Base-by-base conservation (phyloP, 2,888 invertebrate species). In the Morpho deidamia region DNA sequence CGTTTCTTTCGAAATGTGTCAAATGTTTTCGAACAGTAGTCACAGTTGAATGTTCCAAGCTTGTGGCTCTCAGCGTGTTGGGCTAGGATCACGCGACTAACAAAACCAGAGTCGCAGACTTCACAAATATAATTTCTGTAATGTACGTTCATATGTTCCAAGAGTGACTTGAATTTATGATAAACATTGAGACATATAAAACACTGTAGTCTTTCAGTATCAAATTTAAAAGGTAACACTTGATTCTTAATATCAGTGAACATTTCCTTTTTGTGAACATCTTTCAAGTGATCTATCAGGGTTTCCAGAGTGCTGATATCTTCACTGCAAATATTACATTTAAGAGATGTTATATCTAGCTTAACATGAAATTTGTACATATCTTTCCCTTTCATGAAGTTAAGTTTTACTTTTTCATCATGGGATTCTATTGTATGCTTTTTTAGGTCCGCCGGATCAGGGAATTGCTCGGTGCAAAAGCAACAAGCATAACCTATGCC, bases 11-110 rank as follows among this genome's bases (percentile, higher is more conserved):
- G 71, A 9, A 78, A 70, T 0, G 87, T 88, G n/a, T 84, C 81
- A 51, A 90, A 91, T 0, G 83, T 77, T 67, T 90, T 91, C 0
- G 81, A 70, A 55, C 91, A 91, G 7, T 69, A 61, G 32, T 72
- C 69, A 47, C 84, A 85, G 46, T 74, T 70, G 59, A 79, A 83
- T 0, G 70, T 68, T 0, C 81, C 82, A 0, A 68, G 64, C 50
- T 80, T 74, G 51, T 83, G 81, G 0, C 70, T 74, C 41, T 76
- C 71, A 0, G 69, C 69, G 55, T 84, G 84, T 8, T 74, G 67
- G 0, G 71, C 58, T 1, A 82, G 60, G n/a, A 76, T 76, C 11
- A 71, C 73, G 12, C 74, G 71, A 23, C 73, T 78, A 0, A 83
- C 76, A 39, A 83, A 84, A 0, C 83, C 83, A 0, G 77, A 75